phyloP scores from a whole-genome alignment of 2,113 vertebrate genomes.

The Astur gentilis region DNA sequence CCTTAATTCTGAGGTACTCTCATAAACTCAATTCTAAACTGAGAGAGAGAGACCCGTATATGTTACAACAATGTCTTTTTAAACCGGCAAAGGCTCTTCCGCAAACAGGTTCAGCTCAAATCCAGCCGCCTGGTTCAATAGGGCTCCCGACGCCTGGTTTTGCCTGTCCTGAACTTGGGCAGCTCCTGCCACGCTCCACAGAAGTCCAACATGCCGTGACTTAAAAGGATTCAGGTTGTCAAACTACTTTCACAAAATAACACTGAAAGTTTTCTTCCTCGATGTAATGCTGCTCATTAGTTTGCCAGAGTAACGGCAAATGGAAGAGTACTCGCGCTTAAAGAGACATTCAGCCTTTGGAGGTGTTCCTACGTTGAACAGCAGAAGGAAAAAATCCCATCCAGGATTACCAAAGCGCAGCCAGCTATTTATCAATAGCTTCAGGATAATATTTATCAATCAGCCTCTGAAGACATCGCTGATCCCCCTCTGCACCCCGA shows the following conservation, averaged over 20 bases:
- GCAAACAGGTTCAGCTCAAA: background rate
- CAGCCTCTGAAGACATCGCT: background rate
- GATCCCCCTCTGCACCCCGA: background rate
- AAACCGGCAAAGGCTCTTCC: background rate
- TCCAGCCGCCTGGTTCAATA: background rate
- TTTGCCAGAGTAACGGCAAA: background rate
- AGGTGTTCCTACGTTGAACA: background rate
- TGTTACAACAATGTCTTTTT: background rate
- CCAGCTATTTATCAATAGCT: background rate
- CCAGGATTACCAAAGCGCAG: background rate
- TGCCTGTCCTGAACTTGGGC: background rate
- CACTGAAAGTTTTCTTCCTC: background rate
- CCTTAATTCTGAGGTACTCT: background rate
- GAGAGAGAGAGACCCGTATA: background rate
- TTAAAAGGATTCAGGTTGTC: background rate
- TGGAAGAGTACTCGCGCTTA: background rate
- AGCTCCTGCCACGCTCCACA: background rate
- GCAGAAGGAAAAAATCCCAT: background rate
- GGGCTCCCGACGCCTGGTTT: background rate
- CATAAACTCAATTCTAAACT: background rate
- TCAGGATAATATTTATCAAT: background rate
- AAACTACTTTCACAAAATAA: background rate
- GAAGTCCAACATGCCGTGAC: background rate
- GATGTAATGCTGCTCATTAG: background rate
- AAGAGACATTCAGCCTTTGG: background rate